These are phyloP conservation scores for Peromyscus melanophrys DNA, from an alignment of 2,797 vertebrate genomes.

Conservation along the genomic window DNA sequence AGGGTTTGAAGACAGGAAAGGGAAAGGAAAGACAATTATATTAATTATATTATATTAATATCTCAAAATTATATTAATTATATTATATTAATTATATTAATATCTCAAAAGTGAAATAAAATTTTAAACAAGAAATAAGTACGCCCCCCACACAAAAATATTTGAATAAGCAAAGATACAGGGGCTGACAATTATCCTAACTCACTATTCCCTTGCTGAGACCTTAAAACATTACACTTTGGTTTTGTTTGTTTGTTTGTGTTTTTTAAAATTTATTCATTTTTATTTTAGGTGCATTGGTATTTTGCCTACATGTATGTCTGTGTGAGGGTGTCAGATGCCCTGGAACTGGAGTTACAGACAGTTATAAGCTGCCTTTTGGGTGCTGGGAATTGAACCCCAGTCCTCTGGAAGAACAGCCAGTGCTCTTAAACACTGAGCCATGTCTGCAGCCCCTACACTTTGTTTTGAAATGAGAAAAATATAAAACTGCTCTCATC, in stretches of 20 bases:
- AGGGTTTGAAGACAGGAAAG: neutral
- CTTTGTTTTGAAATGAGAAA: neutral
- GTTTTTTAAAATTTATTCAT: neutral
- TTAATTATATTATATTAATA: neutral
- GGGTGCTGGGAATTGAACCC: neutral
- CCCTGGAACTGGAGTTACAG: neutral
- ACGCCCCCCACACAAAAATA: neutral
- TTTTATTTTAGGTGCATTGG: neutral
- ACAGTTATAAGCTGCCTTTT: neutral
- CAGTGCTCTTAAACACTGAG: neutral
- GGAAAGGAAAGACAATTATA: neutral
- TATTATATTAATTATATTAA: neutral
- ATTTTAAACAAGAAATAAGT: neutral
- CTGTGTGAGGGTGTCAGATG: neutral
- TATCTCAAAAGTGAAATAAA: neutral
- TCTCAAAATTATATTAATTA: neutral
- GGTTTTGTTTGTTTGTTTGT: neutral
- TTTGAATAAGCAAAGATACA: neutral
- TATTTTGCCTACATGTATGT: neutral
- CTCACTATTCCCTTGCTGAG: neutral
- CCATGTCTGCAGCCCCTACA: neutral
- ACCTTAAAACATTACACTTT: neutral
- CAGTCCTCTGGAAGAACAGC: neutral
- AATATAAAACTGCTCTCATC: neutral
- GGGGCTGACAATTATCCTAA: neutral